A percentile compares a stretch with the other conserved stretches of the same genome.
Evolutionary conservation across 2,113 vertebrate genomes (phyloP).

Genomic region (Microtus pennsylvanicus): DNA sequence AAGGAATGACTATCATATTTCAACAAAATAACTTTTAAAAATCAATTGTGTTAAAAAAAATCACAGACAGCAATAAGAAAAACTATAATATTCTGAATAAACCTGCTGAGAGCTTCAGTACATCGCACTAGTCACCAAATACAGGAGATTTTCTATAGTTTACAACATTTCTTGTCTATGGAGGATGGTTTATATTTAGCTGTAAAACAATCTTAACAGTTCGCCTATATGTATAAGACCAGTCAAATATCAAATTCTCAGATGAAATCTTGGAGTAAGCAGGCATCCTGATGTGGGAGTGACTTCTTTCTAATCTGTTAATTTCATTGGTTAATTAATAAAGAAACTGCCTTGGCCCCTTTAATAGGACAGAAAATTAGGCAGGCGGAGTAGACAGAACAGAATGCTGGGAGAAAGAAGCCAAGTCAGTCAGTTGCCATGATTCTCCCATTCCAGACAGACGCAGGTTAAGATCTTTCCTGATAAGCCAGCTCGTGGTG

Average conservation of each 20-base stretch:
- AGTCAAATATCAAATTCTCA: conserved; percentile 17
- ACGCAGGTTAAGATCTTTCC: too few species aligned
- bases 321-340: too few species aligned
- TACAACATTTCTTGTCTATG: conserved; percentile 7
- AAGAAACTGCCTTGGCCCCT: too few species aligned
- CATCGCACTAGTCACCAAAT: neutral
- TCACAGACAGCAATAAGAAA: conserved; percentile 34
- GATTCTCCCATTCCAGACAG: too few species aligned
- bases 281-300: neutral
- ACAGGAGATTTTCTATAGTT: conserved; percentile 3
- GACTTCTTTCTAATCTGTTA: too few species aligned
- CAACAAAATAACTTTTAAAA: neutral
- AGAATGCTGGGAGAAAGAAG: too few species aligned
- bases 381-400: too few species aligned
- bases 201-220: conserved; percentile 7
- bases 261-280: neutral
- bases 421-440: too few species aligned
- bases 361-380: too few species aligned
- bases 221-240: neutral
- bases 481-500: too few species aligned
- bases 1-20: neutral
- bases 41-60: conserved; percentile 41
- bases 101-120: neutral
- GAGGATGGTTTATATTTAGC: conserved; percentile 28
- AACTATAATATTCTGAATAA: neutral